Evolutionary conservation across 2,888 invertebrate genomes (phyloP).

Genomic region (Ferrisia virgata): DNA sequence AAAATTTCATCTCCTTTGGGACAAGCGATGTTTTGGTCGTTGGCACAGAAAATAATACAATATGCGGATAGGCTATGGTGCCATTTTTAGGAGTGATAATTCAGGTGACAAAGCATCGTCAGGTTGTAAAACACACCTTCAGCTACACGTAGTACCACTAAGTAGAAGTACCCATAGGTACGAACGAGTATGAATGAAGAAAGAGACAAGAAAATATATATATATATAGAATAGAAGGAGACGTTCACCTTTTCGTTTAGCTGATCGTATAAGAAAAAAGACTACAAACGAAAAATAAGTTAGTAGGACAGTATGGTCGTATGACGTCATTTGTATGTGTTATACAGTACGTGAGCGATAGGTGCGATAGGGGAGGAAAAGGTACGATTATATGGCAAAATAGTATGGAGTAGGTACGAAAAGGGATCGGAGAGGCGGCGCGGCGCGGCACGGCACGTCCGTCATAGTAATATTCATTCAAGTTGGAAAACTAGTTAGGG

Average conservation of each 20-base stretch:
- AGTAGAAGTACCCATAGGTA: too few species aligned
- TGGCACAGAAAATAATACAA: too few species aligned
- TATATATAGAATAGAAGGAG: background rate
- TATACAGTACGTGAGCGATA: background rate
- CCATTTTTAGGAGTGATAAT: background rate
- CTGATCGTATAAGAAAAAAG: background rate
- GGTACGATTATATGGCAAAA: background rate
- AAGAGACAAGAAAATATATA: background rate
- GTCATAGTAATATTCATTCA: too few species aligned
- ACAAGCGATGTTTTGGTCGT: background rate
- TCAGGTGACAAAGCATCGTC: background rate
- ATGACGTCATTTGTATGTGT: conserved; percentile 36
- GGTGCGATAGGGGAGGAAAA: background rate
- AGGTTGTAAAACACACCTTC: too few species aligned
- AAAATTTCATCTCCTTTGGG: background rate
- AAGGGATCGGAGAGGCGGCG: too few species aligned
- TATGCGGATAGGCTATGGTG: too few species aligned
- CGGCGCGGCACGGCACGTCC: conserved; percentile 1
- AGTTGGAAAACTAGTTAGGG: conserved; percentile 42
- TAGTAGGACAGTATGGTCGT: conserved; percentile 35
- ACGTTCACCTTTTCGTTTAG: background rate
- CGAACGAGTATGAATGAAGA: background rate
- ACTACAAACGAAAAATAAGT: conserved; percentile 27
- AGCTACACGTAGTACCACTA: too few species aligned
- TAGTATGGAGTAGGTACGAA: too few species aligned